phyloP scores from a whole-genome alignment of 2,888 invertebrate genomes.

The Lissonota sp. region DNA sequence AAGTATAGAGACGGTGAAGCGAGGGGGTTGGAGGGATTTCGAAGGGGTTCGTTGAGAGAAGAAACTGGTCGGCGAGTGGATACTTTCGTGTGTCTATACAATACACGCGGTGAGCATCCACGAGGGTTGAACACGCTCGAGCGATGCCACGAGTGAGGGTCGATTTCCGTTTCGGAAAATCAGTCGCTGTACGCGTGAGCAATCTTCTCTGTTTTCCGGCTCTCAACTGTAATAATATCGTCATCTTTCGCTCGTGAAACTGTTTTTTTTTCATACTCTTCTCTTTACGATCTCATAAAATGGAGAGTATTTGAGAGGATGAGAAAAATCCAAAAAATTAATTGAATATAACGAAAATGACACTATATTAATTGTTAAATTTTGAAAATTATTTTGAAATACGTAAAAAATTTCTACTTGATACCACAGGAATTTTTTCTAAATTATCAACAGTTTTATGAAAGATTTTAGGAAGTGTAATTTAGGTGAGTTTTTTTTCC shows the following conservation, averaged over 20 bases:
- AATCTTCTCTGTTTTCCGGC: constrained; percentile 53
- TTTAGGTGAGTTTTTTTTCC: too few species aligned
- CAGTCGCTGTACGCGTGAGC: constrained; percentile 42
- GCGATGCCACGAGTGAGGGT: constrained; percentile 53
- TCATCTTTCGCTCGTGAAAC: constrained; percentile 5
- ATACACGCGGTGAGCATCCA: not conserved
- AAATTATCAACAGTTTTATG: too few species aligned
- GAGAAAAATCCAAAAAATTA: not conserved
- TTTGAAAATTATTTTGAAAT: too few species aligned
- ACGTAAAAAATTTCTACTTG: not conserved
- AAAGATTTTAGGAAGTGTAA: too few species aligned
- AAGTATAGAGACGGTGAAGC: constrained; percentile 2
- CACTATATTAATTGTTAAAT: too few species aligned
- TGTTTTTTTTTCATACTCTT: not conserved
- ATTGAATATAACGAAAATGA: too few species aligned
- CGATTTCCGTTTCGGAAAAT: constrained; percentile 59
- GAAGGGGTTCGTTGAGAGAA: constrained; percentile 20
- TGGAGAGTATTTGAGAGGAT: not conserved
- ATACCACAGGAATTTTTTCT: not conserved
- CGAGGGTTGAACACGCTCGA: constrained; percentile 52
- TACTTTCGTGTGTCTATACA: constrained; percentile 28
- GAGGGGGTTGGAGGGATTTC: constrained; percentile 30
- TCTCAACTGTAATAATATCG: constrained; percentile 26
- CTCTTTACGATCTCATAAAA: not conserved
- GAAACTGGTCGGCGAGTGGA: constrained; percentile 45